A percentile compares a stretch with the other conserved stretches of the same genome.
These are phyloP conservation scores for Acanthosepion pharaonis DNA, from an alignment of 2,888 invertebrate species.

Conservation along the genomic window DNA sequence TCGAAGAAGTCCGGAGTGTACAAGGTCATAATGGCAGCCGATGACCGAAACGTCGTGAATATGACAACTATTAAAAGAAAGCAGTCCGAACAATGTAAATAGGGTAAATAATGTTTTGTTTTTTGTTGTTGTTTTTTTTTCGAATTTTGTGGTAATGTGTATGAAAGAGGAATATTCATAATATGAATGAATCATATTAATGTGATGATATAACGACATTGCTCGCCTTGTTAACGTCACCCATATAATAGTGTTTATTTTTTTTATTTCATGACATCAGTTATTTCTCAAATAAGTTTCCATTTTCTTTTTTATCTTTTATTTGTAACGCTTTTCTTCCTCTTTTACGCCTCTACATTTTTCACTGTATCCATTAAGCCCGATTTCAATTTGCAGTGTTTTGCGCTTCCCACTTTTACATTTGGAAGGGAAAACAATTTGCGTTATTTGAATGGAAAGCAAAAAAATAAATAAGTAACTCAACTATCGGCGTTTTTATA, in stretches of 20 bases:
- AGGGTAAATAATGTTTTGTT: no score
- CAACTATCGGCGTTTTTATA: background rate
- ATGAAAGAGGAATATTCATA: background rate
- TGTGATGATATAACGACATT: background rate
- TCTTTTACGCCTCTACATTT: background rate
- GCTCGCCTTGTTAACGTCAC: background rate
- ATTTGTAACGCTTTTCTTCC: background rate
- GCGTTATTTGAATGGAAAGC: background rate
- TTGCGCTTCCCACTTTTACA: background rate
- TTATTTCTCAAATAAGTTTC: background rate
- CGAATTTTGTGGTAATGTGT: background rate
- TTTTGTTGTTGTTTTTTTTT: no score
- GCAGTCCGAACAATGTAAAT: no score
- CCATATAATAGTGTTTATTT: background rate
- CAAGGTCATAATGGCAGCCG: no score
- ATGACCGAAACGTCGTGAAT: no score
- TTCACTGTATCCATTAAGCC: background rate
- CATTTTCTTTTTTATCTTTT: background rate
- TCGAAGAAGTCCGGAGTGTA: no score
- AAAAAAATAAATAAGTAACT: background rate
- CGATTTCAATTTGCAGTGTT: background rate
- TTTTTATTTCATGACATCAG: background rate
- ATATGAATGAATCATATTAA: background rate
- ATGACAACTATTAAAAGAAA: no score
- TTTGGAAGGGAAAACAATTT: background rate